These are phyloP conservation scores for Tachystola acroxantha DNA, from an alignment of 2,888 invertebrate species.

Conservation along the genomic window DNA sequence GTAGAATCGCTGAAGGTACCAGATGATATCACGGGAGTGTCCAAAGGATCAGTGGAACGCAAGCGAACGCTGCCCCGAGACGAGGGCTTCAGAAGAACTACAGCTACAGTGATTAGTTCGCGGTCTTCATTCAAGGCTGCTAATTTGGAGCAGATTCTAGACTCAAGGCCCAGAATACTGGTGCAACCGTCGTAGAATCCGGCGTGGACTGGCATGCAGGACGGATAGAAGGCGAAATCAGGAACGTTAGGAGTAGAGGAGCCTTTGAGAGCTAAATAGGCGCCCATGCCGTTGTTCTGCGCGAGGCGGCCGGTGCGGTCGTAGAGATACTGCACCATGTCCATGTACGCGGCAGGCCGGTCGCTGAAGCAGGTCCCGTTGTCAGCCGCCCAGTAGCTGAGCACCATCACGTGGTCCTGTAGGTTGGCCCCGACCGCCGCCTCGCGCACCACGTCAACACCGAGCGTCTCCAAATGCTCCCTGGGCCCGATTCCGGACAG, in stretches of 20 bases:
- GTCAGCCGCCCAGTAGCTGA: conserved; percentile 41
- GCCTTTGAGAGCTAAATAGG: conserved; percentile 34
- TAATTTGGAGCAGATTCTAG: conserved; percentile 37
- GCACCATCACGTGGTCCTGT: conserved; percentile 54
- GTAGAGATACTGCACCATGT: conserved; percentile 47
- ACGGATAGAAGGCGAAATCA: conserved; percentile 54
- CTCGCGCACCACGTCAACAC: conserved; percentile 36
- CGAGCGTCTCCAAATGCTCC: conserved; percentile 32
- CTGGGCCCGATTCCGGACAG: conserved; percentile 57
- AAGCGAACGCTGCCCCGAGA: conserved; percentile 50
- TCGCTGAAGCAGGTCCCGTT: conserved; percentile 41
- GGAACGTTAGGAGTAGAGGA: conserved; percentile 31
- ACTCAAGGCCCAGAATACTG: conserved; percentile 33
- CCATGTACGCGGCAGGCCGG: conserved; percentile 25
- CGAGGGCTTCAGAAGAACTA: conserved; percentile 52
- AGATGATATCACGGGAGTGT: conserved; percentile 46
- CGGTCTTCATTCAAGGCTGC: conserved; percentile 26
- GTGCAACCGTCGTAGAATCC: conserved; percentile 33
- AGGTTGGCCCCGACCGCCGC: conserved; percentile 57
- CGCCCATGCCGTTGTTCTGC: conserved; percentile 42
- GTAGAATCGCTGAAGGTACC: conserved; percentile 42
- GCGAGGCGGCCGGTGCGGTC: conserved; percentile 40
- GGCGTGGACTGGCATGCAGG: conserved; percentile 32
- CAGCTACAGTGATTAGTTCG: conserved; percentile 46
- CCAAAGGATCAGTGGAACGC: conserved; percentile 31